A percentile compares a stretch with the other conserved stretches of the same genome.
Evolutionary conservation across 1,140 invertebrate species (phyloP).

Genomic region (Hypsibius dujardini): DNA sequence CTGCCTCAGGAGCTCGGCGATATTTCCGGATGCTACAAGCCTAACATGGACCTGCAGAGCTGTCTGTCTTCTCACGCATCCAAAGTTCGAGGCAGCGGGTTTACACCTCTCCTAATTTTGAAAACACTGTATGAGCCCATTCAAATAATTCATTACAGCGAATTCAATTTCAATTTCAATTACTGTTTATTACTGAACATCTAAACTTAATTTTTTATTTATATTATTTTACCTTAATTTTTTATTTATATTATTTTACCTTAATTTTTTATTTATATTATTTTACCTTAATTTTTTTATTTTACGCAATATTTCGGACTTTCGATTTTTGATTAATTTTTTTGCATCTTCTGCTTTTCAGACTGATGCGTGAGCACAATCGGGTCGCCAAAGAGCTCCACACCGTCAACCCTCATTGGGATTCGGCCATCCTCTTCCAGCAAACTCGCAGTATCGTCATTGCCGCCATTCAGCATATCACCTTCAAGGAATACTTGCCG

Average conservation of each 20-base stretch:
- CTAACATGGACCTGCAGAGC: neutral
- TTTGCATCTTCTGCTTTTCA: neutral
- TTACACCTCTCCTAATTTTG: neutral
- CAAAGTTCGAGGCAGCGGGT: neutral
- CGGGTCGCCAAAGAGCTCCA: slow-evolving; percentile 54
- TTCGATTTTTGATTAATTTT: neutral
- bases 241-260: too few species aligned
- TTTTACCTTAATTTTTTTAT: neutral
- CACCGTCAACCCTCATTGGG: slow-evolving; percentile 75
- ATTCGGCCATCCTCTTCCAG: slow-evolving; percentile 74
- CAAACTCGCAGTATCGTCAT: slow-evolving; percentile 71
- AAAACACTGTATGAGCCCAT: neutral
- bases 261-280: too few species aligned
- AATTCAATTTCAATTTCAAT: too few species aligned
- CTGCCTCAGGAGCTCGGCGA: neutral
- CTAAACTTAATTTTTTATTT: too few species aligned
- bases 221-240: too few species aligned
- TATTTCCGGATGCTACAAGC: neutral
- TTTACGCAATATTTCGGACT: neutral
- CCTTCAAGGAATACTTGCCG: slow-evolving; percentile 81
- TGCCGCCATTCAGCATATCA: slow-evolving; percentile 77
- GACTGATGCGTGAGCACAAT: slow-evolving; percentile 47
- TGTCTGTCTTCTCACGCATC: neutral
- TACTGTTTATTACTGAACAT: too few species aligned
- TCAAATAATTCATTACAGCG: too few species aligned